phyloP scores from a whole-genome alignment of 2,113 vertebrate species.

The Scomber colias region DNA sequence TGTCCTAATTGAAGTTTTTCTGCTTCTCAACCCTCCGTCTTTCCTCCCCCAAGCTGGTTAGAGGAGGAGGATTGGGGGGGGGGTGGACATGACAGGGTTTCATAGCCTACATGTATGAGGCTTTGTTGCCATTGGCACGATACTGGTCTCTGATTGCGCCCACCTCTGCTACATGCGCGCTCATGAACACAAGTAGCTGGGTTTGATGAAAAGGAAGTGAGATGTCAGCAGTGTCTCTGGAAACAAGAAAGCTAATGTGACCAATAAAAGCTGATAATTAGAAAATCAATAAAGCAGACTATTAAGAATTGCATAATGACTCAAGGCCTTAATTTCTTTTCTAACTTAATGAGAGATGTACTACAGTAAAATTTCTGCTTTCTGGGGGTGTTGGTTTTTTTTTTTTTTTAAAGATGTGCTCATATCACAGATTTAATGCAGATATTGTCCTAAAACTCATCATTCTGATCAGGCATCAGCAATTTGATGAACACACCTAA shows the following conservation, averaged over 20 bases:
- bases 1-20: constrained; percentile 86
- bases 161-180: constrained; percentile 37
- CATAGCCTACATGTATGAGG: constrained; percentile 34
- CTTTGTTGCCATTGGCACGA: constrained; percentile 70
- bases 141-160: constrained; percentile 50
- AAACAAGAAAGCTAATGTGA: constrained; percentile 23
- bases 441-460: background rate
- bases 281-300: constrained; percentile 39
- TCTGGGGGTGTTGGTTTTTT: background rate
- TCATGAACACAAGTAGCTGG: constrained; percentile 40
- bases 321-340: background rate
- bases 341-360: background rate
- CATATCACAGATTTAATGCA: background rate
- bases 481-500: too few relatives aligned
- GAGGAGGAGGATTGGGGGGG: constrained; percentile 28
- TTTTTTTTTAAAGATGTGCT: too few relatives aligned
- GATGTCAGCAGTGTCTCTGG: constrained; percentile 26
- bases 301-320: constrained; percentile 16
- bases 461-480: too few relatives aligned
- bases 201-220: constrained; percentile 14
- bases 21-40: constrained; percentile 65
- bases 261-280: constrained; percentile 41
- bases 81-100: constrained; percentile 47
- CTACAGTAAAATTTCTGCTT: background rate
- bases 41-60: constrained; percentile 61